A percentile compares a stretch with the other conserved stretches of the same genome.
phyloP scores from a whole-genome alignment of 2,797 vertebrate species.

The Crax fasciolata region DNA sequence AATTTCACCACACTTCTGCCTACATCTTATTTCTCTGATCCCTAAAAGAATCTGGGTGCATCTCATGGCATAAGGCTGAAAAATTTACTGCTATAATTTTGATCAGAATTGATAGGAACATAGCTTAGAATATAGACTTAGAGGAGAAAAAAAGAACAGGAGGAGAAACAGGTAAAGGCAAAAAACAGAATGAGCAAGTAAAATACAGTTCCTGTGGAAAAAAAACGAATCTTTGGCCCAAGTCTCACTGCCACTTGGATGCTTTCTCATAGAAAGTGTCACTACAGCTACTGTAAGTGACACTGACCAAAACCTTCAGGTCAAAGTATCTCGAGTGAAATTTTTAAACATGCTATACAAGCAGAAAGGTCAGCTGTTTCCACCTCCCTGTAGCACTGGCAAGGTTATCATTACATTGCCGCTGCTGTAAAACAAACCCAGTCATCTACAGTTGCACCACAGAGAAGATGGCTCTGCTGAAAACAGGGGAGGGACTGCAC shows the following conservation, averaged over 20 bases:
- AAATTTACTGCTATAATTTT: background rate
- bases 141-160: background rate
- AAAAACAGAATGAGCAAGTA: background rate
- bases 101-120: background rate
- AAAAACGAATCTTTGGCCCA: background rate
- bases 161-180: background rate
- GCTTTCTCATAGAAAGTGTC: background rate
- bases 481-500: conserved; percentile 7
- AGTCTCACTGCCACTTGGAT: background rate
- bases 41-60: rapidly evolving
- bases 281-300: background rate
- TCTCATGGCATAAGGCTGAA: background rate
- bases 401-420: background rate
- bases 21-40: background rate
- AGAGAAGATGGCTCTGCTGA: background rate
- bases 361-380: conserved; percentile 15
- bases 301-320: background rate
- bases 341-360: background rate
- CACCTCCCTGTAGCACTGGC: background rate
- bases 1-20: background rate
- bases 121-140: background rate
- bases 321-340: background rate
- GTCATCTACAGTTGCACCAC: conserved; percentile 36
- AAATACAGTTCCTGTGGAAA: background rate
- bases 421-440: conserved; percentile 39